Conservation (phyloP, 1,140 invertebrate species). For the Belonocnema kinseyi region DNA sequence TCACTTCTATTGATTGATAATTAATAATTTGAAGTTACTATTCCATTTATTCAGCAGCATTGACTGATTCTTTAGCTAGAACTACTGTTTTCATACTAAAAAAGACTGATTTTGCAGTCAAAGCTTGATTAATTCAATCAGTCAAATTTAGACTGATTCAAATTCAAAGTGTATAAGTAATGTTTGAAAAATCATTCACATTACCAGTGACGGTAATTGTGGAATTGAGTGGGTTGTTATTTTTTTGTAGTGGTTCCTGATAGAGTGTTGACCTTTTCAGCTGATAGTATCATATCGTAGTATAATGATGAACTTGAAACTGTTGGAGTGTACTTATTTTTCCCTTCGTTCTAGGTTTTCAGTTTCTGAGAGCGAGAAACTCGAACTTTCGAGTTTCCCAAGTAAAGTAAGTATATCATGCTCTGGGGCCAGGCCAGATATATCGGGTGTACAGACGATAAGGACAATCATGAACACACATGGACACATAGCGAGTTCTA, state of each 20-base stretch:
- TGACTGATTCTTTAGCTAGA: too few relatives aligned
- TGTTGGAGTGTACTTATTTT: neutral
- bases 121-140: too few relatives aligned
- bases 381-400: slow-evolving; percentile 46
- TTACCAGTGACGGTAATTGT: too few relatives aligned
- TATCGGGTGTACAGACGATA: slow-evolving; percentile 51
- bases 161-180: too few relatives aligned
- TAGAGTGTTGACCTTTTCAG: neutral
- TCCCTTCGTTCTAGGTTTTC: slow-evolving; percentile 8
- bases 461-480: slow-evolving; percentile 40
- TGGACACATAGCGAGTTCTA: slow-evolving; percentile 25
- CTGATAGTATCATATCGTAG: neutral
- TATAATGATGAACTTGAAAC: neutral
- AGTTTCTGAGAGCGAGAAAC: slow-evolving; percentile 26
- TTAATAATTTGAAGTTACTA: too few relatives aligned
- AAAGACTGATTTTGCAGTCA: too few relatives aligned
- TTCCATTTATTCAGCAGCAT: too few relatives aligned
- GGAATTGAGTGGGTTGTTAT: neutral
- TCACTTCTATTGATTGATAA: too few relatives aligned
- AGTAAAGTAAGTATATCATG: slow-evolving; percentile 42
- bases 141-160: too few relatives aligned
- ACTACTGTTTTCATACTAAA: too few relatives aligned
- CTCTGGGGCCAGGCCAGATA: slow-evolving; percentile 33
- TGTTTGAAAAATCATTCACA: too few relatives aligned
- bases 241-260: neutral